Evolutionary conservation across 2,888 invertebrate genomes (phyloP).

Genomic region (Chalcis sispes): DNA sequence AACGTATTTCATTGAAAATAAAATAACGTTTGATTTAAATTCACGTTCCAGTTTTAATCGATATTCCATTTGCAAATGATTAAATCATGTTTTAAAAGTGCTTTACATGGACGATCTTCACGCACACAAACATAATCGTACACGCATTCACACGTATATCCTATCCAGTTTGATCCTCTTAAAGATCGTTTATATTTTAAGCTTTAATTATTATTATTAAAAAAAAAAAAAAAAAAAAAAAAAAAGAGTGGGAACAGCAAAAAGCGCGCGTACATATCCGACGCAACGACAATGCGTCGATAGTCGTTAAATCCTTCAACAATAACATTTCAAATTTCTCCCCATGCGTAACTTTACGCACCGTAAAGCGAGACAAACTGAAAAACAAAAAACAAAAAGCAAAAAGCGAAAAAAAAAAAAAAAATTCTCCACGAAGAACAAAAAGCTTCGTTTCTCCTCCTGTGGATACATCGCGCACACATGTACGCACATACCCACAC

Average conservation of each 20-base stretch:
- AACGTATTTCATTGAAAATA: too few species aligned
- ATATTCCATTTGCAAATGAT: conserved; percentile 35
- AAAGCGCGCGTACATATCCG: neutral
- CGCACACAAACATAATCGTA: neutral
- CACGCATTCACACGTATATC: neutral
- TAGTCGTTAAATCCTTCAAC: conserved; percentile 11
- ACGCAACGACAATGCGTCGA: conserved; percentile 17
- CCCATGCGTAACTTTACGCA: conserved; percentile 25
- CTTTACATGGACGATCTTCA: neutral
- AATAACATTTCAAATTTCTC: conserved; percentile 31
- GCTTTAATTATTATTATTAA: conserved; percentile 14
- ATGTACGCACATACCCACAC: neutral
- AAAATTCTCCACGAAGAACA: neutral
- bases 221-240: too few species aligned
- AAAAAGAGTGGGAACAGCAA: neutral
- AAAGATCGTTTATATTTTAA: neutral
- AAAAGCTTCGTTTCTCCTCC: too few species aligned
- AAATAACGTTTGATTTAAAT: conserved; percentile 28
- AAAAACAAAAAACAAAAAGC: neutral
- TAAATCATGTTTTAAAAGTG: neutral
- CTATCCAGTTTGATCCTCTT: neutral
- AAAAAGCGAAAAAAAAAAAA: conserved; percentile 4
- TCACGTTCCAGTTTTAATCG: conserved; percentile 11
- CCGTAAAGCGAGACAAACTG: conserved; percentile 16
- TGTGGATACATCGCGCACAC: too few species aligned